phyloP scores from a whole-genome alignment of 2,888 invertebrate species.

The Heliconius erato region DNA sequence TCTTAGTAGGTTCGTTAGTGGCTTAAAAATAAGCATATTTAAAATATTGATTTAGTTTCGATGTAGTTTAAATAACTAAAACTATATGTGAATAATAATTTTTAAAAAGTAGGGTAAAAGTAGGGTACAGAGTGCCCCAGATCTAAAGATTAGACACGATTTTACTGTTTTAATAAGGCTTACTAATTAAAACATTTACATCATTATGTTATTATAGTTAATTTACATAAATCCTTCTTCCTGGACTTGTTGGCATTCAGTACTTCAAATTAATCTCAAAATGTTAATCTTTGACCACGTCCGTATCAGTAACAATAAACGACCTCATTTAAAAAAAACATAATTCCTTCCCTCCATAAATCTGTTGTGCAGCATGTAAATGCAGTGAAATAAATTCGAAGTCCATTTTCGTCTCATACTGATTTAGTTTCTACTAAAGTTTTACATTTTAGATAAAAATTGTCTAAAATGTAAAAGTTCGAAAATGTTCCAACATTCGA shows the following conservation, averaged over 20 bases:
- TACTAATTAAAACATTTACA: not conserved
- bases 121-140: too few species aligned
- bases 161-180: not conserved
- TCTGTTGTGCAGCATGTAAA: constrained; percentile 4
- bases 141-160: not conserved
- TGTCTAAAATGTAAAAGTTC: not conserved
- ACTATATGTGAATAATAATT: too few species aligned
- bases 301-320: constrained; percentile 11
- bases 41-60: too few species aligned
- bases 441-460: not conserved
- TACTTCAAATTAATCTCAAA: constrained; percentile 11
- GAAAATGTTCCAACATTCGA: not conserved
- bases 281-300: not conserved
- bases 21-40: too few species aligned
- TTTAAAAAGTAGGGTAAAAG: too few species aligned
- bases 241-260: constrained; percentile 5
- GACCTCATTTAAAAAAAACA: constrained; percentile 18
- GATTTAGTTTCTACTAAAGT: constrained; percentile 3
- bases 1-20: too few species aligned
- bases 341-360: constrained; percentile 18
- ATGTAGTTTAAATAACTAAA: too few species aligned
- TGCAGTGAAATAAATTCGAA: constrained; percentile 11
- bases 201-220: not conserved
- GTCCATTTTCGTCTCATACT: constrained; percentile 13
- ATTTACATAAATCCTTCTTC: not conserved